These are phyloP conservation scores for Phytoseiulus persimilis DNA, from an alignment of 2,888 invertebrate species.

Conservation along the genomic window DNA sequence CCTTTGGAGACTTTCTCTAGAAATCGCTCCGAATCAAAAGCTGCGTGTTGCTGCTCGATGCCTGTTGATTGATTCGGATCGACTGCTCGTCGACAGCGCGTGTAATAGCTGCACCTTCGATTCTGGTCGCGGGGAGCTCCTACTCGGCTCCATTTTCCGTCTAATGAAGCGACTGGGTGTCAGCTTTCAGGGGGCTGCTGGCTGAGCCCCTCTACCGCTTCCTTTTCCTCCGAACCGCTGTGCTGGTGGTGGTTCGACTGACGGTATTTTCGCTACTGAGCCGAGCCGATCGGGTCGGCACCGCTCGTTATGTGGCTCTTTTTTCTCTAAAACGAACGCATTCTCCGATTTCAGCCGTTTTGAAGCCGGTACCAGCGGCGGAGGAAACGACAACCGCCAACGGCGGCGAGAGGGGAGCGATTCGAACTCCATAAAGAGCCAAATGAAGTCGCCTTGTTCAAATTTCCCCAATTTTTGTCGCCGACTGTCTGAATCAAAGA, in stretches of 20 bases:
- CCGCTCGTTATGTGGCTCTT: background rate
- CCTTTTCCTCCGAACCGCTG: background rate
- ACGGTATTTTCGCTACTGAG: background rate
- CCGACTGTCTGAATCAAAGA: background rate
- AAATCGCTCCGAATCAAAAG: too few relatives aligned
- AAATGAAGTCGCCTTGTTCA: background rate
- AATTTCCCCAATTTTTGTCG: background rate
- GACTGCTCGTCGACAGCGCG: background rate
- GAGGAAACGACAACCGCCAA: background rate
- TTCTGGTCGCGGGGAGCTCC: background rate
- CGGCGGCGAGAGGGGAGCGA: too few relatives aligned
- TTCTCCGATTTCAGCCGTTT: background rate
- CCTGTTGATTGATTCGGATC: background rate
- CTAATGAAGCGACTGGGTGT: background rate
- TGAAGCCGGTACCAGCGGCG: background rate
- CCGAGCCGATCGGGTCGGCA: background rate
- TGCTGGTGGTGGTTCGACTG: background rate
- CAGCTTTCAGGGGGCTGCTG: background rate
- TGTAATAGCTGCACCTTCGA: background rate
- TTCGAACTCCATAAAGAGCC: background rate
- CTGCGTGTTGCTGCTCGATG: background rate
- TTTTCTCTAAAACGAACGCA: background rate
- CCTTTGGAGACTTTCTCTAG: background rate
- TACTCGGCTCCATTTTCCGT: background rate
- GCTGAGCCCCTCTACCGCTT: background rate